Conservation (phyloP, 2,113 vertebrate species). For the Toxotes jaculatrix region DNA sequence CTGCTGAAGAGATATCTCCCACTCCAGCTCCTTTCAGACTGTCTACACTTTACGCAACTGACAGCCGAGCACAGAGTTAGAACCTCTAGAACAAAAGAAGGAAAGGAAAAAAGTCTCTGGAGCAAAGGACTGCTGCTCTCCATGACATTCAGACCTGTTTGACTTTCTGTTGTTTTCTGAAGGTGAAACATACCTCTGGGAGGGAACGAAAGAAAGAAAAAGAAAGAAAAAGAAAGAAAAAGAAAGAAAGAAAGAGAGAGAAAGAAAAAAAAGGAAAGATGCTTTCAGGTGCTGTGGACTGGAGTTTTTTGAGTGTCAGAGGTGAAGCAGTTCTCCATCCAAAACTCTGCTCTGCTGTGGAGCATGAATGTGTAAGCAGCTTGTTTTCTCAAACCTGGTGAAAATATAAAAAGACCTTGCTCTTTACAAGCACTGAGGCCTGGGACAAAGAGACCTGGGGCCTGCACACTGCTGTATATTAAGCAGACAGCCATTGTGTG, state of each 20-base stretch:
- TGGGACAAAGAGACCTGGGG: constrained; percentile 76
- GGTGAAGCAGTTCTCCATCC: constrained; percentile 39
- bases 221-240: constrained; percentile 14
- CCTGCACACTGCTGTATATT: constrained; percentile 72
- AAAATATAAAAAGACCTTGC: constrained; percentile 76
- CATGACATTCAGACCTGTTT: constrained; percentile 88
- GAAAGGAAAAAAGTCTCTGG: constrained; percentile 29
- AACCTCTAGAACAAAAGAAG: constrained; percentile 28
- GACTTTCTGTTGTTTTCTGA: constrained; percentile 82
- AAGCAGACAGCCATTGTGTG: constrained; percentile 76
- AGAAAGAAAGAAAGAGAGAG: constrained; percentile 12
- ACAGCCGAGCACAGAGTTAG: constrained; percentile 38
- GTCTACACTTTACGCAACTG: constrained; percentile 32
- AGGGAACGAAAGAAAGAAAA: constrained; percentile 5
- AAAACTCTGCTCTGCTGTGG: constrained; percentile 30
- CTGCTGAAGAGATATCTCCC: constrained; percentile 46
- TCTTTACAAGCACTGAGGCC: constrained; percentile 59
- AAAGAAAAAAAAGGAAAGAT: constrained; percentile 27
- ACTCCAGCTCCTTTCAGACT: constrained; percentile 32
- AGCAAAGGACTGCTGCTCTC: constrained; percentile 53
- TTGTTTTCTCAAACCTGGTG: constrained; percentile 69
- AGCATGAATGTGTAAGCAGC: constrained; percentile 69
- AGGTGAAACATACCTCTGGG: constrained; percentile 44
- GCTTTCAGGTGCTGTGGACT: constrained; percentile 31
- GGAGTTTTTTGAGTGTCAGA: constrained; percentile 29